phyloP scores from a whole-genome alignment of 2,113 vertebrate species.

The Lampris megalopsis region DNA sequence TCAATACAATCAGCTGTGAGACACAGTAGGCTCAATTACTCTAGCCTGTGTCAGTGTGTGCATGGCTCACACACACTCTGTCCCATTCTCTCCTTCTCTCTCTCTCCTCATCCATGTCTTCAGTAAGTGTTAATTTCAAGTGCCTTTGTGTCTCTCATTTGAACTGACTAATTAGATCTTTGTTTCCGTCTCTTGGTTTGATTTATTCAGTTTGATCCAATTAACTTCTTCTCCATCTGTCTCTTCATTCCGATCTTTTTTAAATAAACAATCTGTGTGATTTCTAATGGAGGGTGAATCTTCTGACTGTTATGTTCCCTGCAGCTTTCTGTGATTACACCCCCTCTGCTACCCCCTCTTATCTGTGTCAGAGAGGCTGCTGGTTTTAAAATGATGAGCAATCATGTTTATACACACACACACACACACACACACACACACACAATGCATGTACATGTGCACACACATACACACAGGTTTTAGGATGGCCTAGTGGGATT shows the following conservation, averaged over 20 bases:
- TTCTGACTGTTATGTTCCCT: neutral
- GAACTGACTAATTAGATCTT: neutral
- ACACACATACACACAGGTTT: conserved; percentile 37
- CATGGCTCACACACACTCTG: conserved; percentile 5
- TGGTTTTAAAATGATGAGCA: conserved; percentile 3
- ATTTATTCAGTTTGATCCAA: neutral
- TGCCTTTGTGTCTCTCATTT: conserved; percentile 4
- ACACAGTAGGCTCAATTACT: conserved; percentile 33
- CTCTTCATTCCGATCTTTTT: no score
- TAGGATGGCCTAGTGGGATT: conserved; percentile 25
- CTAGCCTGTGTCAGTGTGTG: neutral
- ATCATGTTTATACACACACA: conserved; percentile 36
- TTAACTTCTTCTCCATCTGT: neutral
- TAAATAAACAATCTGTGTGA: no score
- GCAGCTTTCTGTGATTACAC: neutral
- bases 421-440: neutral
- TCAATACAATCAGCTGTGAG: conserved; percentile 26
- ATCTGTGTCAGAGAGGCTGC: conserved; percentile 13
- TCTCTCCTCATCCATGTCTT: conserved; percentile 24
- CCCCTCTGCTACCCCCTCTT: neutral
- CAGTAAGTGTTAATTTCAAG: conserved; percentile 14
- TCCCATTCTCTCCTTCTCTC: neutral
- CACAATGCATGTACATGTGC: neutral
- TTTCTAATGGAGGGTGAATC: no score
- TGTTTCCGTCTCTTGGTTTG: conserved; percentile 10